Conservation (phyloP, 2,113 vertebrate species). For the Trogon surrucura region DNA sequence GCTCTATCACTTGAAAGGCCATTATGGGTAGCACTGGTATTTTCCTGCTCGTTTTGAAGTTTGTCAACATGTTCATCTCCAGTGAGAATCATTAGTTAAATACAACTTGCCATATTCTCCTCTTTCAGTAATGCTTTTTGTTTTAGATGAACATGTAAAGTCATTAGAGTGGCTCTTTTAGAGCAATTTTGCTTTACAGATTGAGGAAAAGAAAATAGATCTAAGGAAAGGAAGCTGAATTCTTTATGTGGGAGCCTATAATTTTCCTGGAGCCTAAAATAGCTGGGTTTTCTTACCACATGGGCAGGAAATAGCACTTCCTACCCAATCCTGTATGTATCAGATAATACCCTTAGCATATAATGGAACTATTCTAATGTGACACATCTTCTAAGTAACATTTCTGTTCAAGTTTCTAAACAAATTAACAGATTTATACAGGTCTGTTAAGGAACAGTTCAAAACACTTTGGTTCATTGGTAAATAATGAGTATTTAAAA, state of each 20-base stretch:
- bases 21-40: neutral
- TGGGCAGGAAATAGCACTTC: slow-evolving; percentile 62
- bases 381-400: neutral
- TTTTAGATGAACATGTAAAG: neutral
- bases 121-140: neutral
- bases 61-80: neutral
- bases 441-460: neutral
- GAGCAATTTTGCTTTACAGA: neutral
- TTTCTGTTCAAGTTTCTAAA: neutral
- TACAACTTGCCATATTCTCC: neutral
- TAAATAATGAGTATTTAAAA: neutral
- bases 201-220: slow-evolving; percentile 32
- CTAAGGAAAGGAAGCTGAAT: slow-evolving; percentile 27
- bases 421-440: neutral
- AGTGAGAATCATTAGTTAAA: neutral
- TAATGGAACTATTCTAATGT: neutral
- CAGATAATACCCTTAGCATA: slow-evolving; percentile 9
- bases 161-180: neutral
- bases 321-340: neutral
- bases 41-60: neutral
- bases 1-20: neutral
- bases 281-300: slow-evolving; percentile 54
- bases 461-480: neutral
- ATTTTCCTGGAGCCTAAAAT: slow-evolving; percentile 43
- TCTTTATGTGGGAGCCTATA: slow-evolving; percentile 32